A percentile compares a stretch with the other conserved stretches of the same genome.
Conservation (phyloP, 2,113 vertebrate genomes). For the Strigops habroptila region DNA sequence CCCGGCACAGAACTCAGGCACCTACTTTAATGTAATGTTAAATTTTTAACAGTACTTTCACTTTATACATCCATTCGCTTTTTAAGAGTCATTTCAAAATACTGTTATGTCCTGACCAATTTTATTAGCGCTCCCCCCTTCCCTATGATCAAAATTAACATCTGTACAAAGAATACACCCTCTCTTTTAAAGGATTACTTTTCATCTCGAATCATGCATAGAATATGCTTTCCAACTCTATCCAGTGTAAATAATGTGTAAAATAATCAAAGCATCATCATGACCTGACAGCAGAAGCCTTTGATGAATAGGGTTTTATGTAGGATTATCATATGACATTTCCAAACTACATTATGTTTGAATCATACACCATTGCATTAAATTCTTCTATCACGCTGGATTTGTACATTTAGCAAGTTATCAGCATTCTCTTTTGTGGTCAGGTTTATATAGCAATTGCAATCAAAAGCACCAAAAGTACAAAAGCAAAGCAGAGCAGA, state of each 20-base stretch:
- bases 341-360: slow-evolving; percentile 77
- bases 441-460: slow-evolving; percentile 17
- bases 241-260: slow-evolving; percentile 75
- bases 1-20: slow-evolving; percentile 17
- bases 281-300: slow-evolving; percentile 69
- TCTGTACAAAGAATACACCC: slow-evolving; percentile 59
- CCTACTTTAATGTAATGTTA: slow-evolving; percentile 32
- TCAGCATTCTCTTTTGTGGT: slow-evolving; percentile 23
- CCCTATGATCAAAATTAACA: slow-evolving; percentile 63
- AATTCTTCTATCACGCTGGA: slow-evolving; percentile 52
- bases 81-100: slow-evolving; percentile 54
- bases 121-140: slow-evolving; percentile 25
- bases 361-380: slow-evolving; percentile 74
- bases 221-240: slow-evolving; percentile 72
- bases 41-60: slow-evolving; percentile 58
- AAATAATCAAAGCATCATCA: slow-evolving; percentile 77
- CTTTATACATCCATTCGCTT: slow-evolving; percentile 9
- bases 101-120: slow-evolving; percentile 11
- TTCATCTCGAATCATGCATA: slow-evolving; percentile 59
- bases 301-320: slow-evolving; percentile 76
- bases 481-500: slow-evolving; percentile 1
- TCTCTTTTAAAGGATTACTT: slow-evolving; percentile 61
- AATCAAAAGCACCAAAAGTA: slow-evolving; percentile 7
- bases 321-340: slow-evolving; percentile 80
- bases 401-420: slow-evolving; percentile 65